Conservation (phyloP, 2,888 invertebrate genomes). For the Macrostomum cliftonense region DNA sequence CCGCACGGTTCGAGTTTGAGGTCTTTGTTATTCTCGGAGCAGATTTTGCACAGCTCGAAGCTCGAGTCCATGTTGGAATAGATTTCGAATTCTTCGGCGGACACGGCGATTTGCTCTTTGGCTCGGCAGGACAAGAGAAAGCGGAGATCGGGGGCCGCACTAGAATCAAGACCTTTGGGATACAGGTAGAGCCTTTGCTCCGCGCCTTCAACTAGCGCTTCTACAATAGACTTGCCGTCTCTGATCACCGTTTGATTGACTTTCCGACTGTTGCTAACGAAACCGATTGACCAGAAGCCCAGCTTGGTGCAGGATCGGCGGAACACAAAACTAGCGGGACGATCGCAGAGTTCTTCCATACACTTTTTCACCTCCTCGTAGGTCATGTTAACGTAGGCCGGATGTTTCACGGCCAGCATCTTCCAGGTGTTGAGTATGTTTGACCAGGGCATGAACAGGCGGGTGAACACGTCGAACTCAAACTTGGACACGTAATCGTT, state of each 20-base stretch:
- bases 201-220: constrained; percentile 6
- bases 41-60: constrained; percentile 9
- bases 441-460: neutral
- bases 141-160: neutral
- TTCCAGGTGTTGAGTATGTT: no score
- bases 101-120: neutral
- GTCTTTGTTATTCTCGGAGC: constrained; percentile 7
- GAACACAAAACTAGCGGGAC: constrained; percentile 5
- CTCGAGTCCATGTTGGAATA: constrained; percentile 1
- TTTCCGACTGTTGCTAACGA: constrained; percentile 3
- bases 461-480: constrained; percentile 2
- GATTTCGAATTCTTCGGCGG: neutral
- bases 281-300: constrained; percentile 7
- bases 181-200: neutral
- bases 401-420: no score
- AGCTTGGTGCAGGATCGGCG: constrained; percentile 4
- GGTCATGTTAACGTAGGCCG: no score
- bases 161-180: neutral
- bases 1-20: constrained; percentile 7
- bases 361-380: neutral
- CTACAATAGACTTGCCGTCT: constrained; percentile 1
- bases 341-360: neutral
- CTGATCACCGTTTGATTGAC: constrained; percentile 5
- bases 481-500: constrained; percentile 91
- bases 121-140: neutral